phyloP scores from a whole-genome alignment of 1,140 invertebrate species.

The Apis laboriosa region DNA sequence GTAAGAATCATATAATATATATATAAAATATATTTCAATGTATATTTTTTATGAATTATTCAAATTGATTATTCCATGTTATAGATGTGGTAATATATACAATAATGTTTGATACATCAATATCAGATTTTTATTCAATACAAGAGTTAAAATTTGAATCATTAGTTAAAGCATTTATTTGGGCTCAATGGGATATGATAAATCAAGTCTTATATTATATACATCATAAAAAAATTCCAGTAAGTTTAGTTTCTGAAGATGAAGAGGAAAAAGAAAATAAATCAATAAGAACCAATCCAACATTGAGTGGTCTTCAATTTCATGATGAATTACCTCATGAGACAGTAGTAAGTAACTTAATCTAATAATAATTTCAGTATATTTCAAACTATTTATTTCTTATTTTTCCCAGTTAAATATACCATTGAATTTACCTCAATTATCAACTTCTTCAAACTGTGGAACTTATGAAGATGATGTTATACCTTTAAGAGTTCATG shows the following conservation, averaged over 20 bases:
- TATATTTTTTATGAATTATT: conserved; percentile 19
- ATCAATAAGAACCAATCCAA: conserved; percentile 82
- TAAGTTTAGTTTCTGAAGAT: conserved; percentile 85
- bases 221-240: conserved; percentile 85
- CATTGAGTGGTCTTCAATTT: conserved; percentile 90
- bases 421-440: conserved; percentile 89
- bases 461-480: conserved; percentile 89
- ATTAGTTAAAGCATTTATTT: conserved; percentile 87
- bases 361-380: background rate
- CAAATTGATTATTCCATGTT: conserved; percentile 15
- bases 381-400: background rate
- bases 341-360: conserved; percentile 86
- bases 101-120: conserved; percentile 59
- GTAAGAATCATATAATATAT: conserved; percentile 80
- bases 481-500: conserved; percentile 88
- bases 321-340: conserved; percentile 91
- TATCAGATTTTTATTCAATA: conserved; percentile 57
- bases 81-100: conserved; percentile 75
- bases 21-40: background rate
- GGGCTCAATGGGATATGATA: conserved; percentile 91
- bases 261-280: conserved; percentile 82
- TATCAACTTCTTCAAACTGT: conserved; percentile 83
- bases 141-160: conserved; percentile 82
- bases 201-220: conserved; percentile 91
- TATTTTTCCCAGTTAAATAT: conserved; percentile 87